Percentiles rank a stretch among this genome's conserved stretches.
These are phyloP conservation scores for Melanostoma mellinum DNA, from an alignment of 2,888 invertebrate species.

Conservation along the genomic window DNA sequence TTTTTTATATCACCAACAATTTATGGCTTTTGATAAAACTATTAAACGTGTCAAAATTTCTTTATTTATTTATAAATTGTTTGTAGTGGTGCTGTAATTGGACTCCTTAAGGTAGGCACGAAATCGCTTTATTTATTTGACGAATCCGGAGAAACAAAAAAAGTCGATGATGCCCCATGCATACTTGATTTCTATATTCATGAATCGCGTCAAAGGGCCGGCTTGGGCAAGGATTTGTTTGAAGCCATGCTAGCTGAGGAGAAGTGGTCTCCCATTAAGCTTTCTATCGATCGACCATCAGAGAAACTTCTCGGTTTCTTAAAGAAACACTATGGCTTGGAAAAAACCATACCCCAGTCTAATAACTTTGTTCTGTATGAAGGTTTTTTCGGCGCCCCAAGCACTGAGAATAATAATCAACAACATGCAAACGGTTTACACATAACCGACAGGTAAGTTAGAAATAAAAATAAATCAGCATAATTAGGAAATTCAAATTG, in stretches of 20 bases:
- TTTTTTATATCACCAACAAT: too few species aligned
- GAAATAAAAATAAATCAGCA: background rate
- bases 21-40: background rate
- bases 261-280: slow-evolving; percentile 86
- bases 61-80: slow-evolving; percentile 52
- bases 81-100: slow-evolving; percentile 89
- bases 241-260: slow-evolving; percentile 92
- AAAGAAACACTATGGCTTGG: slow-evolving; percentile 89
- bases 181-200: slow-evolving; percentile 97
- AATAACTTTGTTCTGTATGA: slow-evolving; percentile 94
- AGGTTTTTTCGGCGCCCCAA: slow-evolving; percentile 86
- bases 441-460: slow-evolving; percentile 80
- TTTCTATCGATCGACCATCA: slow-evolving; percentile 97
- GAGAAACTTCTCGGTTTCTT: slow-evolving; percentile 93
- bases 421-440: slow-evolving; percentile 76
- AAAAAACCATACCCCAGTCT: slow-evolving; percentile 88
- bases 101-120: slow-evolving; percentile 93
- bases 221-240: slow-evolving; percentile 92
- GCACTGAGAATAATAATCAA: slow-evolving; percentile 74
- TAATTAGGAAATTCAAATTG: slow-evolving; percentile 25
- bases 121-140: slow-evolving; percentile 95
- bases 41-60: background rate
- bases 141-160: slow-evolving; percentile 87
- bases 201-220: slow-evolving; percentile 91
- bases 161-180: slow-evolving; percentile 91